phyloP scores from a whole-genome alignment of 2,888 invertebrate species.

The Hermaeophaga mercurialis region DNA sequence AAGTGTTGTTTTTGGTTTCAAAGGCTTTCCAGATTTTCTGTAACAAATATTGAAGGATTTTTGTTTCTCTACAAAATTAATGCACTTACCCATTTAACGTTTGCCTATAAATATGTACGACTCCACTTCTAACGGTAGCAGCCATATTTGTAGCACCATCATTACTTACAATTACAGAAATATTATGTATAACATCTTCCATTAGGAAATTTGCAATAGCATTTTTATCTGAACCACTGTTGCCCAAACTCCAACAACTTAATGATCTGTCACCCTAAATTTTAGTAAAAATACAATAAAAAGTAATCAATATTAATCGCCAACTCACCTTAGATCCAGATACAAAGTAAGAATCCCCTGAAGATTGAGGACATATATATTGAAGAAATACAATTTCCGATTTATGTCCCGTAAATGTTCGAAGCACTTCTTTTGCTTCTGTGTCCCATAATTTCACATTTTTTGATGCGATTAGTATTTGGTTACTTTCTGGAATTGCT shows the following conservation, averaged over 20 bases:
- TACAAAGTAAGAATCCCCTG: constrained; percentile 55
- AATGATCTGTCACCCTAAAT: constrained; percentile 57
- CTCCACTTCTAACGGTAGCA: constrained; percentile 74
- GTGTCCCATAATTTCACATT: constrained; percentile 70
- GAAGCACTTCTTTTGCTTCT: constrained; percentile 63
- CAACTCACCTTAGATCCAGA: constrained; percentile 56
- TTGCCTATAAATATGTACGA: constrained; percentile 78
- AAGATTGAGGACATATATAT: constrained; percentile 48
- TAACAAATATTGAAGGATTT: background rate
- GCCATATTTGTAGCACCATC: constrained; percentile 60
- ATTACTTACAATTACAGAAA: constrained; percentile 60
- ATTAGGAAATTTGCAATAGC: constrained; percentile 67
- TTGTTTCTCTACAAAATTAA: constrained; percentile 6
- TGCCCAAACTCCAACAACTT: constrained; percentile 60
- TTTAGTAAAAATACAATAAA: too few relatives aligned
- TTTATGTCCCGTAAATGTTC: constrained; percentile 69
- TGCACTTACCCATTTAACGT: constrained; percentile 72
- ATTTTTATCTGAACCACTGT: constrained; percentile 58
- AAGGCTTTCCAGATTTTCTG: constrained; percentile 62
- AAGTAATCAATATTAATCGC: too few relatives aligned
- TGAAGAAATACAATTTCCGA: constrained; percentile 62
- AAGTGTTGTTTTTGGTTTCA: constrained; percentile 68
- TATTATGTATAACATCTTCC: constrained; percentile 69
- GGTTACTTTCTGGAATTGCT: constrained; percentile 62
- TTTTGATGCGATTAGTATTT: constrained; percentile 55